These are phyloP conservation scores for Grammomys dolichurus DNA, from an alignment of 2,113 vertebrate genomes.

Conservation along the genomic window DNA sequence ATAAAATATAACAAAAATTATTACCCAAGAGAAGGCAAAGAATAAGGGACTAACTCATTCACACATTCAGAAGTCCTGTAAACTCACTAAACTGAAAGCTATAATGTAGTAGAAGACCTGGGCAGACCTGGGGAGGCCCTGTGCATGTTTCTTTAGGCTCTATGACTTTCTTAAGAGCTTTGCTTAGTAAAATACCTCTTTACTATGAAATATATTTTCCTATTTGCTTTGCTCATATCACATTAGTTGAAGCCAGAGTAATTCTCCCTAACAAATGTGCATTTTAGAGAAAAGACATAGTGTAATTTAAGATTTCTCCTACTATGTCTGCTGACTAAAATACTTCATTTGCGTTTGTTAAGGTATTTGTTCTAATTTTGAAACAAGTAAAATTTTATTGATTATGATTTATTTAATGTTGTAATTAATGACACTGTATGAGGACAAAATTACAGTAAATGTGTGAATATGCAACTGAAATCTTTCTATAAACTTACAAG, in stretches of 20 bases:
- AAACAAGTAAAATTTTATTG: neutral
- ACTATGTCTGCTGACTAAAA: neutral
- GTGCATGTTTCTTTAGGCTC: neutral
- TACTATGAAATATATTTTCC: neutral
- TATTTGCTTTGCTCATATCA: neutral
- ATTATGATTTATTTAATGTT: neutral
- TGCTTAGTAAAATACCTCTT: neutral
- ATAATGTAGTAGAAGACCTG: neutral
- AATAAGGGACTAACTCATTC: neutral
- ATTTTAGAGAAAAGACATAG: neutral
- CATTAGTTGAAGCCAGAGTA: neutral
- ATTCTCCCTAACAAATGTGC: neutral
- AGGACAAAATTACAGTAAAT: neutral
- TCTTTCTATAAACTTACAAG: neutral
- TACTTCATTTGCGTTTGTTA: neutral
- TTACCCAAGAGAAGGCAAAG: neutral
- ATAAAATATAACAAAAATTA: neutral
- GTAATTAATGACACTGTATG: neutral
- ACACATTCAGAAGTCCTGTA: neutral
- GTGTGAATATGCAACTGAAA: neutral
- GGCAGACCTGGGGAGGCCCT: accelerated
- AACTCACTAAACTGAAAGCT: neutral
- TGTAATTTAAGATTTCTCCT: neutral
- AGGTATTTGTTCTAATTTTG: neutral
- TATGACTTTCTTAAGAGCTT: neutral